Conservation (phyloP, 2,888 invertebrate genomes). For the Spilosoma lubricipeda region DNA sequence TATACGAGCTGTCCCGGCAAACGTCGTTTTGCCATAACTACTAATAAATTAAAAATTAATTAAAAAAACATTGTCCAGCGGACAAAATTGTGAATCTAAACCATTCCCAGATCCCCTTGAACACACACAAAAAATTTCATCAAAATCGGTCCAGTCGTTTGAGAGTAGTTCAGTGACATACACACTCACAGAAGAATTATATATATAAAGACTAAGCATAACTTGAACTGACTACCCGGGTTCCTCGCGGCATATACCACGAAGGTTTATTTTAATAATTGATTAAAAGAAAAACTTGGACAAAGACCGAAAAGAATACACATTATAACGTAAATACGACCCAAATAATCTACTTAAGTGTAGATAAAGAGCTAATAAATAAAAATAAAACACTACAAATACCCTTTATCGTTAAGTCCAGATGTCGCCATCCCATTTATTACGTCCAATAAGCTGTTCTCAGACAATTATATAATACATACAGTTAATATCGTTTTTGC, state of each 20-base stretch:
- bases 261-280: neutral
- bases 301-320: neutral
- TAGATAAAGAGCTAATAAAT: constrained; percentile 41
- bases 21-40: too few relatives aligned
- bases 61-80: too few relatives aligned
- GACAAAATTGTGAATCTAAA: too few relatives aligned
- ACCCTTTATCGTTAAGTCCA: constrained; percentile 42
- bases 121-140: too few relatives aligned
- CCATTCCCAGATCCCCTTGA: too few relatives aligned
- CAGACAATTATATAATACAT: constrained; percentile 54
- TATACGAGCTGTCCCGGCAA: too few relatives aligned
- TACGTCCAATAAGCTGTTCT: constrained; percentile 25
- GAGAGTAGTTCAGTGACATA: too few relatives aligned
- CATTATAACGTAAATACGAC: constrained; percentile 2
- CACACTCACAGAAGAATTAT: too few relatives aligned
- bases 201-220: too few relatives aligned
- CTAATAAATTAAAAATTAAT: too few relatives aligned
- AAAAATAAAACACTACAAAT: constrained; percentile 45
- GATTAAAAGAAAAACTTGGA: neutral
- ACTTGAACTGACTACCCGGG: neutral
- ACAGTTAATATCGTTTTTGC: constrained; percentile 57
- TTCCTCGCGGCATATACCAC: too few relatives aligned
- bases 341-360: constrained; percentile 39
- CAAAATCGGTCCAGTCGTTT: too few relatives aligned
- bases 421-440: constrained; percentile 40